phyloP scores from a whole-genome alignment of 2,888 invertebrate species.

The Athrips mouffetella region DNA sequence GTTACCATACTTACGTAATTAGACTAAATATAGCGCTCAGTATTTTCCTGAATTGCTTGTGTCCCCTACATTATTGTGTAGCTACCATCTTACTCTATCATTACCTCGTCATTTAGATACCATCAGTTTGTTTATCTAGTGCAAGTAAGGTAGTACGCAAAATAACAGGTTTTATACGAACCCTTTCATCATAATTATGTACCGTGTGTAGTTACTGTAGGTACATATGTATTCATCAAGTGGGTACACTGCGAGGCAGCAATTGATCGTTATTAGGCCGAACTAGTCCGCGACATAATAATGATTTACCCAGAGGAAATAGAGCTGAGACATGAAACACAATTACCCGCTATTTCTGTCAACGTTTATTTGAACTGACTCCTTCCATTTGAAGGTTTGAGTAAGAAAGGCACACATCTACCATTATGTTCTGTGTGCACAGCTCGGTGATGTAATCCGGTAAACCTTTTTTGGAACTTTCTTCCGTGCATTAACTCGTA shows the following conservation, averaged over 20 bases:
- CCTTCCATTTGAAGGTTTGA: conserved; percentile 12
- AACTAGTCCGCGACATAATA: conserved; percentile 39
- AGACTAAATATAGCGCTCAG: no score
- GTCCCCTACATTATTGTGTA: not conserved
- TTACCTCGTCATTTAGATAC: not conserved
- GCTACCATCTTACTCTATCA: conserved; percentile 2
- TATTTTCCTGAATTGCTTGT: no score
- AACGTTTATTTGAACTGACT: conserved; percentile 43
- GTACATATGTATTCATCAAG: conserved; percentile 14
- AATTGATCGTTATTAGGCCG: conserved; percentile 39
- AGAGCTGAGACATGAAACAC: conserved; percentile 48
- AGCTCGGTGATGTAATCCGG: not conserved
- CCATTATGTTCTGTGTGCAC: not conserved
- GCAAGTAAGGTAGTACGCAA: conserved; percentile 3
- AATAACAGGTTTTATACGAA: conserved; percentile 9
- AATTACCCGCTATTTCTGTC: conserved; percentile 54
- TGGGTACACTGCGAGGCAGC: conserved; percentile 10
- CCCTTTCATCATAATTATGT: conserved; percentile 11
- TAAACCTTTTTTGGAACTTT: conserved; percentile 5
- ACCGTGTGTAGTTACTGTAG: not conserved
- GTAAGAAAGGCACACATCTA: not conserved
- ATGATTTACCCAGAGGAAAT: conserved; percentile 49
- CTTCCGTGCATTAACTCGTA: conserved; percentile 2
- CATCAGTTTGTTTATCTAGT: conserved; percentile 4
- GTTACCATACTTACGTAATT: no score